Evolutionary conservation across 1,140 invertebrate species (phyloP).

Genomic region (Polyergus mexicanus): DNA sequence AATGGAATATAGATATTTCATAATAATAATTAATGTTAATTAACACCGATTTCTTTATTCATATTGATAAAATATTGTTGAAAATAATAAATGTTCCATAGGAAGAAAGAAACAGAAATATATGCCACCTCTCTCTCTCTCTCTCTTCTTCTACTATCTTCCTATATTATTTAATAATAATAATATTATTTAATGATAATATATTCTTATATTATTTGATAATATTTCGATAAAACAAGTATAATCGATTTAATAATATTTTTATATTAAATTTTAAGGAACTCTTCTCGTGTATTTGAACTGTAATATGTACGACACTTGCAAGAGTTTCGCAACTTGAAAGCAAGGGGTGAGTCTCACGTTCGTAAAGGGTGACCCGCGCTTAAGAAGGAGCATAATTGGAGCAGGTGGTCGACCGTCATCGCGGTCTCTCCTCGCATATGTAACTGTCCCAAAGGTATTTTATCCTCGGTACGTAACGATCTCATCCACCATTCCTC

Average conservation of each 20-base stretch:
- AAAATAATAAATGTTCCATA: neutral
- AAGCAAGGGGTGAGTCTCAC: slow-evolving; percentile 28
- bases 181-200: too few relatives aligned
- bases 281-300: neutral
- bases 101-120: neutral
- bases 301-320: neutral
- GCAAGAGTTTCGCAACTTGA: slow-evolving; percentile 14
- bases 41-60: neutral
- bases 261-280: neutral
- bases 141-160: too few relatives aligned
- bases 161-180: too few relatives aligned
- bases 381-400: slow-evolving; percentile 79
- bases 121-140: too few relatives aligned
- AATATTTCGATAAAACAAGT: neutral
- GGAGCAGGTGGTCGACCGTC: slow-evolving; percentile 79
- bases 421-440: slow-evolving; percentile 74
- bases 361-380: slow-evolving; percentile 56
- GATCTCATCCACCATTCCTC: slow-evolving; percentile 8
- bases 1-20: slow-evolving; percentile 21
- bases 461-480: slow-evolving; percentile 57
- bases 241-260: neutral
- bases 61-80: neutral
- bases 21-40: slow-evolving; percentile 50
- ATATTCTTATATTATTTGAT: too few relatives aligned
- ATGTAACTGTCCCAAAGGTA: slow-evolving; percentile 77